Evolutionary conservation across 1,140 invertebrate genomes (phyloP).

Genomic region (Scaptomyza montana): DNA sequence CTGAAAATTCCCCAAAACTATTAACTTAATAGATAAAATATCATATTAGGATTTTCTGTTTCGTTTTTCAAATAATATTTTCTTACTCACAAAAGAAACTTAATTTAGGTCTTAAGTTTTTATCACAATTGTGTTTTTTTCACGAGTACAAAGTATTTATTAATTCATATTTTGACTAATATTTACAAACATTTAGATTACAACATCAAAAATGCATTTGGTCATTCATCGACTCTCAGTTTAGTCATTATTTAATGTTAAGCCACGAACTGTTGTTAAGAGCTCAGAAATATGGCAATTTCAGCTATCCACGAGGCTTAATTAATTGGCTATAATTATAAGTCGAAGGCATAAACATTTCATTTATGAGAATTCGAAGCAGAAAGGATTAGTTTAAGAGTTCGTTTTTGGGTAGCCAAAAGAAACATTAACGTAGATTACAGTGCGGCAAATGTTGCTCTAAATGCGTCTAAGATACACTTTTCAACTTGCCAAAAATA

Average conservation of each 20-base stretch:
- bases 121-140: no score
- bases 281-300: constrained; percentile 13
- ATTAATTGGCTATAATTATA: constrained; percentile 34
- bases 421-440: constrained; percentile 64
- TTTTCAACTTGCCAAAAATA: constrained; percentile 12
- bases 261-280: constrained; percentile 5
- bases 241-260: constrained; percentile 14
- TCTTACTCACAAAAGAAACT: no score
- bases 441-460: constrained; percentile 31
- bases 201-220: no score
- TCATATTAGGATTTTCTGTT: no score
- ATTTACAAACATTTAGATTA: no score
- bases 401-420: constrained; percentile 29
- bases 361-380: background rate
- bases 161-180: no score
- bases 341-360: constrained; percentile 26
- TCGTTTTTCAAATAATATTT: no score
- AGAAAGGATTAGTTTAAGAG: constrained; percentile 55
- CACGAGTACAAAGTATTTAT: no score
- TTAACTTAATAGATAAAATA: no score
- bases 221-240: background rate
- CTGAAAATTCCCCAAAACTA: no score
- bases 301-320: background rate
- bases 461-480: constrained; percentile 26
- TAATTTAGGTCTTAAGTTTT: no score